Conservation (phyloP, 2,797 vertebrate genomes). For the Gambelia wislizenii region DNA sequence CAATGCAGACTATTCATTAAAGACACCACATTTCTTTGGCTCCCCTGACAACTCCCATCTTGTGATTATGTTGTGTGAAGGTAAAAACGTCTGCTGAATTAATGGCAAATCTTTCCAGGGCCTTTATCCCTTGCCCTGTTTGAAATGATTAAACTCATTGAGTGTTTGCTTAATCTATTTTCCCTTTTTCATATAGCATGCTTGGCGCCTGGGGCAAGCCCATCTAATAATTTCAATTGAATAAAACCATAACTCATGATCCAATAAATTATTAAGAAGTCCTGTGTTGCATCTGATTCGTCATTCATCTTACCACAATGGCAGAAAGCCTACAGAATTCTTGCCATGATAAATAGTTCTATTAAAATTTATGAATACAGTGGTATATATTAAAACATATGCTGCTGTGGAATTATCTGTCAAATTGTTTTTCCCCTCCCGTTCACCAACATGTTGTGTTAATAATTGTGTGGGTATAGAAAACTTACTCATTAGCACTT, state of each 20-base stretch:
- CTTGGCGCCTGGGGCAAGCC: constrained; percentile 77
- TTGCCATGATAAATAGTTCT: constrained; percentile 77
- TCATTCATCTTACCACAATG: constrained; percentile 76
- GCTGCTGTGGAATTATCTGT: constrained; percentile 67
- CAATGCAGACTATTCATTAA: constrained; percentile 63
- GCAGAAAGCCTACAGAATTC: constrained; percentile 71
- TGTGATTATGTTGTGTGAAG: constrained; percentile 73
- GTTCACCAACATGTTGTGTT: constrained; percentile 39
- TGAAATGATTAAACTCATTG: constrained; percentile 79
- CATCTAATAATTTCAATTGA: constrained; percentile 84
- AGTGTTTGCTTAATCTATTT: constrained; percentile 83
- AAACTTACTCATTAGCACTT: constrained; percentile 41
- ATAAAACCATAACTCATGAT: constrained; percentile 84
- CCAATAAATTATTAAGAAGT: constrained; percentile 84
- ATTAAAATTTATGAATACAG: constrained; percentile 77
- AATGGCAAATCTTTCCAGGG: constrained; percentile 73
- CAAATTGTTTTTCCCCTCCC: constrained; percentile 34
- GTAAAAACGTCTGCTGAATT: constrained; percentile 76
- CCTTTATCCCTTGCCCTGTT: constrained; percentile 71
- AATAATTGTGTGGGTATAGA: constrained; percentile 51
- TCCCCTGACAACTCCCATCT: constrained; percentile 67
- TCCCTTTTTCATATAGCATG: constrained; percentile 72
- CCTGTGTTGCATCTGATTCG: constrained; percentile 70
- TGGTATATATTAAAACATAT: constrained; percentile 70
- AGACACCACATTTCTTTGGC: constrained; percentile 59